Conservation (phyloP, 2,888 invertebrate species). For the Flexamia atlantica region DNA sequence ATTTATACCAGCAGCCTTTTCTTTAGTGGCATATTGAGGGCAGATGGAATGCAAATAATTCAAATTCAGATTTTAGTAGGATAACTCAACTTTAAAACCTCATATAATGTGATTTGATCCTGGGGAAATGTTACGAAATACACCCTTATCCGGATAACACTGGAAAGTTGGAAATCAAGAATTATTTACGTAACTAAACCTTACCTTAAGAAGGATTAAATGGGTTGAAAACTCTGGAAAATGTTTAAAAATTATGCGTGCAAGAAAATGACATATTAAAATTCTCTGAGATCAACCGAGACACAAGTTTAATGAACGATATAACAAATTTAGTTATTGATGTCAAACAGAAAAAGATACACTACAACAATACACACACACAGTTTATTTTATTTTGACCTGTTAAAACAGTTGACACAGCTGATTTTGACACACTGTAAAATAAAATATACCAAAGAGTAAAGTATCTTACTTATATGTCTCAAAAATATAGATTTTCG, state of each 20-base stretch:
- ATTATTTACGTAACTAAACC: not conserved
- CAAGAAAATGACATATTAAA: not conserved
- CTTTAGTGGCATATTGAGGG: too few species aligned
- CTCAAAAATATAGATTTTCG: too few species aligned
- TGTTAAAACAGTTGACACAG: too few species aligned
- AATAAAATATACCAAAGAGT: too few species aligned
- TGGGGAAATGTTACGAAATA: not conserved
- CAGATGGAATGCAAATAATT: too few species aligned
- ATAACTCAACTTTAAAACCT: not conserved
- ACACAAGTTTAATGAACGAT: not conserved
- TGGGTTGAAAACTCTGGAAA: not conserved
- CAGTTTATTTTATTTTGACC: too few species aligned
- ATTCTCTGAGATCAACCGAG: not conserved
- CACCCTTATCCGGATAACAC: not conserved
- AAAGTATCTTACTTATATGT: too few species aligned
- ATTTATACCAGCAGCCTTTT: too few species aligned
- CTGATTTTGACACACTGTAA: too few species aligned
- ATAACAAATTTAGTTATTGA: not conserved
- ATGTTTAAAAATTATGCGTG: not conserved
- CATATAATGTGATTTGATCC: not conserved
- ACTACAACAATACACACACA: not conserved
- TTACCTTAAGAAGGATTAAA: not conserved
- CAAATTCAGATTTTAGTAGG: too few species aligned
- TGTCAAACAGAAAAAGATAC: conserved; percentile 2
- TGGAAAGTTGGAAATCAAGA: not conserved